Evolutionary conservation across 2,113 vertebrate genomes (phyloP), one percentile per base, ranked within the genome.

Genomic region (Camelus dromedarius): DNA sequence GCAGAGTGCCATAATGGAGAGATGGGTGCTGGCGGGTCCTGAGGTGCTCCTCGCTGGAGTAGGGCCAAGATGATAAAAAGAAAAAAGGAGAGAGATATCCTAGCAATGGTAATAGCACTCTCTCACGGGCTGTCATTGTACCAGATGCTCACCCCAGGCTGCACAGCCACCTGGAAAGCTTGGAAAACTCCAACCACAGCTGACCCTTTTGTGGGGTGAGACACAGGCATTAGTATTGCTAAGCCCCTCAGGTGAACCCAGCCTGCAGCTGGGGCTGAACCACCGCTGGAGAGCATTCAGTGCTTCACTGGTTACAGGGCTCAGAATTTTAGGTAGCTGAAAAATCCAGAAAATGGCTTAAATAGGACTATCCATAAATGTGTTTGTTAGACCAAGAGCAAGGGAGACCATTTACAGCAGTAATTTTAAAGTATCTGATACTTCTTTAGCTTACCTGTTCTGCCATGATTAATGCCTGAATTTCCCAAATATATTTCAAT

Each of bases 341-440:
- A 75, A 50, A 54, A 89, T 46, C 75, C 60, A 60, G 81, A 69
- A 81, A 90, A 62, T 50, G 30, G 5, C 52, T 30, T 69, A 73
- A 38, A 12, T 28, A 32, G 28, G 30, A 83, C 16, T 66, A 22
- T 35, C 54, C 11, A 9, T 75, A 50, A 84, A 75, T 48, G 4
- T 54, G 10, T 70, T 56, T 95, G 75, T 92, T 94, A 64, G 67
- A 79, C 26, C 38, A 38, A 56, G 70, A 79, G 58, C 64, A 88
- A 42, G 16, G 14, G 48, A 77, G 64, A 93, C 52, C 0, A 1
- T 56, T 87, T 52, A 72, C 35, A 76, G 11, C 64, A 46, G 20
- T 72, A 72, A 77, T 87, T 95, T 66, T 7, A 93, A 93, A 93
- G 62, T 81, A n/a, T n/a, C n/a, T 48, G 46, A 16, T 82, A 46